Evolutionary conservation across 2,113 vertebrate genomes (phyloP).

Genomic region (Martes martes): DNA sequence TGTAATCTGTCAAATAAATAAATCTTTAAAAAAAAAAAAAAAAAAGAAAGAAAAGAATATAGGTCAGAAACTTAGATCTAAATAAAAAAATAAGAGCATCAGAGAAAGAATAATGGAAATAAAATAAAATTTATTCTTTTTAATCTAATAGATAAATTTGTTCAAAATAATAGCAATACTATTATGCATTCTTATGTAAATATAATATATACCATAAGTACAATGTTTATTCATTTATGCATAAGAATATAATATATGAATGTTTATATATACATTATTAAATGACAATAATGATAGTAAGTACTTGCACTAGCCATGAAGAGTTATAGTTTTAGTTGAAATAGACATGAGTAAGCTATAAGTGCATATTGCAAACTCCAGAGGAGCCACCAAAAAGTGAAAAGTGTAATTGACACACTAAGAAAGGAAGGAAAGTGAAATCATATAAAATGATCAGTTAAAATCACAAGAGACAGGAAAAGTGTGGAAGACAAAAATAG

Average conservation of each 20-base stretch:
- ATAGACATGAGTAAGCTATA: neutral
- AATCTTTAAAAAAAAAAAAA: no score
- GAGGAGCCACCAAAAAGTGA: neutral
- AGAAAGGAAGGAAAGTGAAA: neutral
- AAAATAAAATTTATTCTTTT: neutral
- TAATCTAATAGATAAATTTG: neutral
- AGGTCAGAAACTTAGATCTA: neutral
- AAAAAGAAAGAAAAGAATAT: neutral
- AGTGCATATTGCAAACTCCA: neutral
- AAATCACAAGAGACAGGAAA: neutral
- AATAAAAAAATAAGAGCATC: neutral
- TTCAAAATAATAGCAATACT: neutral
- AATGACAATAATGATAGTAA: neutral
- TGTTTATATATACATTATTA: neutral
- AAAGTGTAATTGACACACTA: neutral
- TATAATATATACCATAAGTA: neutral
- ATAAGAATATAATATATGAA: neutral
- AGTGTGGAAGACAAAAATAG: neutral
- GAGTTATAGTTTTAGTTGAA: neutral
- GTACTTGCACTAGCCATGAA: neutral
- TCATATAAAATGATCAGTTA: neutral
- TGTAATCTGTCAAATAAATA: no score
- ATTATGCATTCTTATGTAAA: neutral
- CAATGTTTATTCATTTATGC: neutral
- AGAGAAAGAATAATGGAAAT: neutral